These are phyloP conservation scores for Andrena hattorfiana DNA, from an alignment of 2,888 invertebrate species.

Conservation along the genomic window DNA sequence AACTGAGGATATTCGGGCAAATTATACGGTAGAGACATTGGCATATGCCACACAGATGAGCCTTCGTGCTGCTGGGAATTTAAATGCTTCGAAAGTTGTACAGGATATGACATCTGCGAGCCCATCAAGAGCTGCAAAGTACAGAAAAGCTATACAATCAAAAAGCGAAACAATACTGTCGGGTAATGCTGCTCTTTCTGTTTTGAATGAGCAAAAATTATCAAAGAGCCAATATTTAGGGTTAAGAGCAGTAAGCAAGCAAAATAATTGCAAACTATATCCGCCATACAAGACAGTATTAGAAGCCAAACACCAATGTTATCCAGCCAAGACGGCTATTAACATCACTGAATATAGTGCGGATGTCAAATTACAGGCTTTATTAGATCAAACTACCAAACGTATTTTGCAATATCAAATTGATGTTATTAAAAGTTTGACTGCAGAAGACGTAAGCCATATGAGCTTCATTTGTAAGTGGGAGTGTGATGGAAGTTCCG, in stretches of 20 bases:
- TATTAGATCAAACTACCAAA: no score
- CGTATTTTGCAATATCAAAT: no score
- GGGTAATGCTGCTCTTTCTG: not conserved
- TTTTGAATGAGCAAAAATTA: not conserved
- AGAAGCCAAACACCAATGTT: not conserved
- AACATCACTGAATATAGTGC: not conserved
- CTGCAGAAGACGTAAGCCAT: no score
- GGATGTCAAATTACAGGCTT: not conserved
- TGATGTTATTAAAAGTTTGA: no score
- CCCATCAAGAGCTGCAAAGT: not conserved
- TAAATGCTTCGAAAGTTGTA: conserved; percentile 55
- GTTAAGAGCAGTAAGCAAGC: not conserved
- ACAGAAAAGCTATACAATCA: not conserved
- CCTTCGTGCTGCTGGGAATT: conserved; percentile 35
- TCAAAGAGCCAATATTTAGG: not conserved
- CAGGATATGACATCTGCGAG: conserved; percentile 9
- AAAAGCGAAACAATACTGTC: not conserved
- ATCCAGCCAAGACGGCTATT: not conserved
- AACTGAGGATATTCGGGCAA: conserved; percentile 2
- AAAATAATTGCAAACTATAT: not conserved
- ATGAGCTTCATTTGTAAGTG: no score
- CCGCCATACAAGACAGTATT: not conserved
- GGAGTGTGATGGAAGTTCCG: no score
- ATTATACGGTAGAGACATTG: not conserved
- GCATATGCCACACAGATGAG: not conserved